These are phyloP conservation scores for Pogoniulus pusillus DNA, from an alignment of 2,797 vertebrate genomes.

Conservation along the genomic window DNA sequence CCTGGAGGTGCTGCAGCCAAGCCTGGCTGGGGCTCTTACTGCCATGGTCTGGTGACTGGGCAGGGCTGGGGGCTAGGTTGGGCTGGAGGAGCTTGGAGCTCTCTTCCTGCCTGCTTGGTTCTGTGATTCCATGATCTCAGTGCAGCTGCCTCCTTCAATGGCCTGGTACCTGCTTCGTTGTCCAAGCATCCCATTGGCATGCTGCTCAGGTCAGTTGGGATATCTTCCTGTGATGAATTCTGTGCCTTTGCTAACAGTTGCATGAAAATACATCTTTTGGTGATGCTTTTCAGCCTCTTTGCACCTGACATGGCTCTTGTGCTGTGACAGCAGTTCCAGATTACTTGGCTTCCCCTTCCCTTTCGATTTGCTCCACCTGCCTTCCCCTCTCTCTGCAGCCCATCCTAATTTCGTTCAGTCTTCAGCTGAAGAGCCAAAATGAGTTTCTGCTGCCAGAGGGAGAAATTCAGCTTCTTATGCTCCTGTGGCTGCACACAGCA, in stretches of 20 bases:
- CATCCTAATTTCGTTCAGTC: background rate
- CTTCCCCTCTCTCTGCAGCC: background rate
- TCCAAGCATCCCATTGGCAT: conserved; percentile 5
- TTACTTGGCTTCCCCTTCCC: background rate
- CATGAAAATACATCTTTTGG: conserved; percentile 21
- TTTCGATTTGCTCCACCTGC: background rate
- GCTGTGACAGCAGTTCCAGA: background rate
- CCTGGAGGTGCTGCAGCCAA: too few relatives aligned
- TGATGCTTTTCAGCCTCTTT: conserved; percentile 22
- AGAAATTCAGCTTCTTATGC: background rate
- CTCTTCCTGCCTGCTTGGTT: too few relatives aligned
- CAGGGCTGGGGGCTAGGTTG: too few relatives aligned
- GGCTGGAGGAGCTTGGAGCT: too few relatives aligned
- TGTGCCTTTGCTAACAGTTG: background rate
- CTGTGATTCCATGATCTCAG: too few relatives aligned
- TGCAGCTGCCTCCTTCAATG: background rate
- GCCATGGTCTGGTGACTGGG: too few relatives aligned
- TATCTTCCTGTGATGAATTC: conserved; percentile 1
- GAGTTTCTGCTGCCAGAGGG: background rate
- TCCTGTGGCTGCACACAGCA: background rate
- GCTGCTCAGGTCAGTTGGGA: background rate
- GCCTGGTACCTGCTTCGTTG: background rate
- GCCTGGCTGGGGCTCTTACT: too few relatives aligned
- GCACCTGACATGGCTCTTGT: background rate
- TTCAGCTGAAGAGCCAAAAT: background rate